These are phyloP conservation scores for Ceyx margarethae DNA, from an alignment of 2,113 vertebrate genomes.

Conservation along the genomic window DNA sequence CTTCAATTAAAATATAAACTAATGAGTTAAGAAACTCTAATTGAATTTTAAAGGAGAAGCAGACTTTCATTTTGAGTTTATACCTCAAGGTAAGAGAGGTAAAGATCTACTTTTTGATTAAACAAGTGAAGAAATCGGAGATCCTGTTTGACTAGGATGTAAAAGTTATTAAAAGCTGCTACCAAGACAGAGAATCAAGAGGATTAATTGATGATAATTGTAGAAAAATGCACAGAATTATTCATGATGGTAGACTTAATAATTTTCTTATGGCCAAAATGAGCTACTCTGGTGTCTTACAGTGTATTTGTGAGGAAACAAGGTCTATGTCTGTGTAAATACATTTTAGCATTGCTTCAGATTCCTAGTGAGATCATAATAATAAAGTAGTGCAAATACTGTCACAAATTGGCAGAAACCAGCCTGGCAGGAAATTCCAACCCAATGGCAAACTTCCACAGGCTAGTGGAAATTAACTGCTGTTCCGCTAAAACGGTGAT, in stretches of 20 bases:
- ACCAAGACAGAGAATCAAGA: neutral
- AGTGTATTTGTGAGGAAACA: constrained; percentile 46
- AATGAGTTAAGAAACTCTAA: neutral
- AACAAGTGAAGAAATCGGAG: constrained; percentile 21
- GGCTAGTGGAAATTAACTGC: constrained; percentile 73
- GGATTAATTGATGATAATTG: neutral
- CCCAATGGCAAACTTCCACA: constrained; percentile 72
- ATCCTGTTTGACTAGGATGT: neutral
- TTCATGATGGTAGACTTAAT: neutral
- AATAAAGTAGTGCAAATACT: constrained; percentile 68
- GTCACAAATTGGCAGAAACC: constrained; percentile 66
- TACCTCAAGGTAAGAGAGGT: neutral
- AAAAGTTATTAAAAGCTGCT: neutral
- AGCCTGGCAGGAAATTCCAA: constrained; percentile 67
- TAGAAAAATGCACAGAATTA: neutral
- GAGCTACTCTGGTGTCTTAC: constrained; percentile 27
- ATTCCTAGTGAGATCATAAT: constrained; percentile 66
- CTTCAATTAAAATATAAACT: neutral
- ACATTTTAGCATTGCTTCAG: constrained; percentile 63
- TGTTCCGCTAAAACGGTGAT: constrained; percentile 58
- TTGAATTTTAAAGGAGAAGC: neutral
- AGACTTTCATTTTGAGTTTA: neutral
- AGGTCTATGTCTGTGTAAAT: constrained; percentile 62
- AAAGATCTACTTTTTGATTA: constrained; percentile 53
- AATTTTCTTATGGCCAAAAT: neutral